A percentile compares a stretch with the other conserved stretches of the same genome.
These are phyloP conservation scores for Phrynosoma blainvillii DNA, from an alignment of 2,113 vertebrate species.

Conservation along the genomic window DNA sequence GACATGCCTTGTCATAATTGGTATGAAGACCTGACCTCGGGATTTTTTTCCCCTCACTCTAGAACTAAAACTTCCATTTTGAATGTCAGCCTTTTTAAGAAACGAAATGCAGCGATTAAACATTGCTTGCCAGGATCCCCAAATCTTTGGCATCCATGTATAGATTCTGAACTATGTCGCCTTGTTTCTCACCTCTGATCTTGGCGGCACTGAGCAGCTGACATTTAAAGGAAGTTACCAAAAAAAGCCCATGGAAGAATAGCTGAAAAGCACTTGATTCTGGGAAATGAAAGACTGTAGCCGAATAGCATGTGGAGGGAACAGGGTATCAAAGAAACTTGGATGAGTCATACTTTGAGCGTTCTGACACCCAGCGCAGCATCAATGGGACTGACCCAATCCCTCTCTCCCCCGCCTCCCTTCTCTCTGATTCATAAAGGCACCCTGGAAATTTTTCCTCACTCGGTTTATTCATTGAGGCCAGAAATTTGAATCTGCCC, in stretches of 20 bases:
- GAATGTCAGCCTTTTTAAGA: neutral
- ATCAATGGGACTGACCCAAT: neutral
- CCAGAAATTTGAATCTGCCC: neutral
- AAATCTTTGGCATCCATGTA: neutral
- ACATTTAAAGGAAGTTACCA: neutral
- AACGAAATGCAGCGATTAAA: too few relatives aligned
- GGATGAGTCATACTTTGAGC: slow-evolving; percentile 11
- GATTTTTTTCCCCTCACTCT: neutral
- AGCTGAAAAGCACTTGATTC: neutral
- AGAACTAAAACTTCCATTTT: neutral
- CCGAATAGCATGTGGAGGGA: neutral
- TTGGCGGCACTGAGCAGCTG: neutral
- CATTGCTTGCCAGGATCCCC: neutral
- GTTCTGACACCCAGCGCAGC: neutral
- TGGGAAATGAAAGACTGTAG: neutral
- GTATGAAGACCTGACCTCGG: neutral
- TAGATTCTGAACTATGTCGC: neutral
- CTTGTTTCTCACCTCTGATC: neutral
- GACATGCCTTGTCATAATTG: neutral
- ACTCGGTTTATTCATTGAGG: neutral
- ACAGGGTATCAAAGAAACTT: neutral
- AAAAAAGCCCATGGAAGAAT: neutral
- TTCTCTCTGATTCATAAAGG: neutral
- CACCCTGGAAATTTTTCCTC: neutral
- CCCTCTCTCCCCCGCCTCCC: neutral